Percentiles rank a stretch among this genome's conserved stretches.
phyloP scores from a whole-genome alignment of 1,140 invertebrate genomes.

The Hylaeus anthracinus region DNA sequence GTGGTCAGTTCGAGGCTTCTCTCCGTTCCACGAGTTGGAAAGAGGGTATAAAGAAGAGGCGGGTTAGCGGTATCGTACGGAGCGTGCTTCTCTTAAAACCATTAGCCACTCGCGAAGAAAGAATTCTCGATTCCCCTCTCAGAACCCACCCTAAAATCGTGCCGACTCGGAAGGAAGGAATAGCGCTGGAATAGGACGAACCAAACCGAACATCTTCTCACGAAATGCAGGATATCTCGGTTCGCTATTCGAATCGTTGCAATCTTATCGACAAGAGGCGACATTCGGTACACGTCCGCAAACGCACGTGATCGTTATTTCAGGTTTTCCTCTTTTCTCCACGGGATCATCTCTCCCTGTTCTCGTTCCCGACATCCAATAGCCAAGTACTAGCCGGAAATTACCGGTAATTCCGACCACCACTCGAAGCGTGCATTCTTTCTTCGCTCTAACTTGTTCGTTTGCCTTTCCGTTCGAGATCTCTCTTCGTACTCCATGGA shows the following conservation, averaged over 20 bases:
- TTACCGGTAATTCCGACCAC: conserved; percentile 44
- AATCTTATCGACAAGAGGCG: conserved; percentile 52
- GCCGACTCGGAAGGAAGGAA: background rate
- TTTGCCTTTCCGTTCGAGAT: background rate
- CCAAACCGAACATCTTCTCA: conserved; percentile 8
- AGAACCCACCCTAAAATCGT: background rate
- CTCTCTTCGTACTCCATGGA: background rate
- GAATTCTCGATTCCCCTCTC: conserved; percentile 7
- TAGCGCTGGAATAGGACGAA: background rate
- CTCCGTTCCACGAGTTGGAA: too few relatives aligned
- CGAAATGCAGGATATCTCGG: conserved; percentile 51
- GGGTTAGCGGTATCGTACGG: conserved; percentile 24
- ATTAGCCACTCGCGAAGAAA: conserved; percentile 39
- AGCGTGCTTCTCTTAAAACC: conserved; percentile 36
- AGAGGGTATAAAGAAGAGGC: background rate
- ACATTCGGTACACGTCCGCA: conserved; percentile 56
- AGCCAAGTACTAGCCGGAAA: conserved; percentile 16
- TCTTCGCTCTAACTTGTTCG: conserved; percentile 8
- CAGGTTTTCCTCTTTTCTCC: conserved; percentile 8
- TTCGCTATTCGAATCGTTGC: conserved; percentile 33
- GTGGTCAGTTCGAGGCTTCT: background rate
- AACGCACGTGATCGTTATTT: conserved; percentile 57
- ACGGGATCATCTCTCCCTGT: background rate
- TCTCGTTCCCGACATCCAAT: conserved; percentile 10
- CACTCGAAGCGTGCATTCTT: conserved; percentile 34